Percentiles rank a stretch among this genome's conserved stretches.
These are phyloP conservation scores for Epinephelus awoara DNA, from an alignment of 2,797 vertebrate species.

Conservation along the genomic window DNA sequence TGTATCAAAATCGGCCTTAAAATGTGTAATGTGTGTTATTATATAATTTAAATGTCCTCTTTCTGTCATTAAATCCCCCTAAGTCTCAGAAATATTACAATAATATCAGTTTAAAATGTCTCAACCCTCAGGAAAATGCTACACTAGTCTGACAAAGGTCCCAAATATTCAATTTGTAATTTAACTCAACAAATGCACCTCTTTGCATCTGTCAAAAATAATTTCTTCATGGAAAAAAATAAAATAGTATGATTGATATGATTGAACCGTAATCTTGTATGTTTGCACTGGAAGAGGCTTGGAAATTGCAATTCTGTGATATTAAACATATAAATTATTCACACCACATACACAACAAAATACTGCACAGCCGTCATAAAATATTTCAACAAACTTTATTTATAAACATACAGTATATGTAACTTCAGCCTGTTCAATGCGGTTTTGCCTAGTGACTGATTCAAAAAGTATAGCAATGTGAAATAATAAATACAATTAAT, in stretches of 20 bases:
- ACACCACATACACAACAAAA: not conserved
- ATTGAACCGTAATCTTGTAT: not conserved
- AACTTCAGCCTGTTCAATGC: constrained; percentile 17
- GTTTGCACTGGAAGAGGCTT: not conserved
- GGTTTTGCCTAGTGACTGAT: constrained; percentile 16
- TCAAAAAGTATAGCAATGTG: constrained; percentile 36
- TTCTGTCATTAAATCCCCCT: too few species aligned
- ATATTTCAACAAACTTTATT: constrained; percentile 68
- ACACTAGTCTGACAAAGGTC: too few species aligned
- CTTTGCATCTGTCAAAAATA: not conserved
- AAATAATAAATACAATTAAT: constrained; percentile 60
- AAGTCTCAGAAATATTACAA: not conserved
- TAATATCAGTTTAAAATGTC: not conserved
- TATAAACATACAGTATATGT: constrained; percentile 54
- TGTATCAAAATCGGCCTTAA: not conserved
- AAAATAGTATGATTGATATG: not conserved
- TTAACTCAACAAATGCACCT: not conserved
- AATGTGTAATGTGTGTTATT: not conserved
- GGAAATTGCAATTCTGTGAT: not conserved
- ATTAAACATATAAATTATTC: not conserved
- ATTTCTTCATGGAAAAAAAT: not conserved
- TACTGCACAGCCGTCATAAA: not conserved
- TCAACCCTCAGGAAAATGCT: too few species aligned
- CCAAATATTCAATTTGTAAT: too few species aligned
- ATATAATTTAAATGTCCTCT: not conserved